Evolutionary conservation across 2,113 vertebrate genomes (phyloP), one percentile per base, ranked within the genome.

Genomic region (Phaetusa simplex): DNA sequence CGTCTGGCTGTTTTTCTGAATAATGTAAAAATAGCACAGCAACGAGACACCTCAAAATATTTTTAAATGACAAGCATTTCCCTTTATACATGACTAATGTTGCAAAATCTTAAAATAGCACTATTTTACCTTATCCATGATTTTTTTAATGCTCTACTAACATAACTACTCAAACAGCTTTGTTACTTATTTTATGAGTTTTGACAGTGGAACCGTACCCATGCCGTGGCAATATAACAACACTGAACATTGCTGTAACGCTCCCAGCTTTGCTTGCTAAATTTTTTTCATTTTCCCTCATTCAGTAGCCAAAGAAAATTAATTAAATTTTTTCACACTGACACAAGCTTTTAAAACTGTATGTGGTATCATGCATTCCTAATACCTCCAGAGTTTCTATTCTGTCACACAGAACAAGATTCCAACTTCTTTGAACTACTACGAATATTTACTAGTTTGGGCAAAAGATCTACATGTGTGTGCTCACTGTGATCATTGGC

Each of bases 1-100:
- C 40, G 67, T 88, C 96, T 95, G 32, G 8, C 90, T 95, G 89
- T 82, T 97, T 95, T 97, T 96, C 95, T 96, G 89, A 86, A 69
- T 95, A 88, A 96, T 78, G 55, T 91, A 97, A 96, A 97, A 97
- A 95, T 71, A 97, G 91, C 77, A 95, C 40, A 85, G 26, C n/a
- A 65, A 65, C 1, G 1, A 80, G 22, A 59, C 16, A 56, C 79
- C 19, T 89, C 38, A 45, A 78, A 84, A 61, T 47, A 79, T 38
- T 76, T 67, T 61, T 49, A 82, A 50, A 27, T 24, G 4, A 53
- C 30, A 79, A 65, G 18, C 16, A 84, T 40, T 71, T 86, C 42
- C 29, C 38, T 92, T 92, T 65, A 73, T 20, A 62, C 8, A 53
- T 10, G 7, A 53, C 8, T 24, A 27, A 67, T 10, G 6, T 3